phyloP scores from a whole-genome alignment of 2,113 vertebrate species.

The Leptodactylus fuscus region DNA sequence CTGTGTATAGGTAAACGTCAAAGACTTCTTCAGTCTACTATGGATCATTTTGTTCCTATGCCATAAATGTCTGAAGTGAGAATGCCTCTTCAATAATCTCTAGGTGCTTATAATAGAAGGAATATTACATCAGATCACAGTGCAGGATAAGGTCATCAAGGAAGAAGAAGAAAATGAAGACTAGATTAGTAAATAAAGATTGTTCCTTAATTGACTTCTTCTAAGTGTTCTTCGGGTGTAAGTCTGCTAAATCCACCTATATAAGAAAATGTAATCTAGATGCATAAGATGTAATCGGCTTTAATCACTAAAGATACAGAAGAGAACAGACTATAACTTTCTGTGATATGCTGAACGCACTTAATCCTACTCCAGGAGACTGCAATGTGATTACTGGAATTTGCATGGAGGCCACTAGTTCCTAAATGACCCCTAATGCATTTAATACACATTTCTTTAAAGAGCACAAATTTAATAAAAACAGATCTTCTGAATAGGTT shows the following conservation, averaged over 20 bases:
- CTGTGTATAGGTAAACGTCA: too few relatives aligned
- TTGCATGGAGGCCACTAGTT: not conserved
- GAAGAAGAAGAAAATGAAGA: not conserved
- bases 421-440: not conserved
- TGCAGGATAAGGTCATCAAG: not conserved
- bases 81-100: too few relatives aligned
- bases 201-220: not conserved
- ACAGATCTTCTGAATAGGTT: not conserved
- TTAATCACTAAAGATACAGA: constrained; percentile 10
- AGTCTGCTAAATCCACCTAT: constrained; percentile 13
- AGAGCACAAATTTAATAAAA: not conserved
- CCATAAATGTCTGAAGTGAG: too few relatives aligned
- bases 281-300: constrained; percentile 4
- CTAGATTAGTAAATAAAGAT: not conserved
- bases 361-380: not conserved
- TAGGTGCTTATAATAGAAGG: too few relatives aligned
- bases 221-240: not conserved
- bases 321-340: not conserved
- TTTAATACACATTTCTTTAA: not conserved
- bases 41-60: too few relatives aligned
- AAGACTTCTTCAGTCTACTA: too few relatives aligned
- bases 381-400: constrained; percentile 1
- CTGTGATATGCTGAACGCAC: not conserved
- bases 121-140: not conserved
- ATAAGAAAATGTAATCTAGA: constrained; percentile 21